phyloP scores from a whole-genome alignment of 1,140 invertebrate species.

The Coptotermes formosanus region DNA sequence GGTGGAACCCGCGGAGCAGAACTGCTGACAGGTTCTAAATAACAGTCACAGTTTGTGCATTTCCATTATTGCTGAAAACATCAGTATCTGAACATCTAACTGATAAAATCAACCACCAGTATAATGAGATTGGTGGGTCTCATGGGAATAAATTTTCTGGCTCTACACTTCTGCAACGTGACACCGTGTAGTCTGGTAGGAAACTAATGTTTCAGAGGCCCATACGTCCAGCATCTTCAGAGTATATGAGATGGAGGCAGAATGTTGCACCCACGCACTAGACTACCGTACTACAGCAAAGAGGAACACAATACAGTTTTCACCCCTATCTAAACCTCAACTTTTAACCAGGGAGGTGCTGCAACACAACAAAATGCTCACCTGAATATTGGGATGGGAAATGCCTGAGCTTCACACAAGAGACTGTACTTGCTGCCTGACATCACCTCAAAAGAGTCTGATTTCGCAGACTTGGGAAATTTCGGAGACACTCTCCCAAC shows the following conservation, averaged over 20 bases:
- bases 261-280: no score
- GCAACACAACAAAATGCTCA: conserved; percentile 42
- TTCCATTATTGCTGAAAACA: no score
- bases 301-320: background rate
- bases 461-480: conserved; percentile 52
- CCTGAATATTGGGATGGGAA: conserved; percentile 57
- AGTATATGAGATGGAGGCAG: no score
- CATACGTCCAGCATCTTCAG: no score
- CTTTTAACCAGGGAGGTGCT: background rate
- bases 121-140: no score
- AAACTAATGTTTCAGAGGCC: no score
- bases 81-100: no score
- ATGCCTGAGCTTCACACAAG: conserved; percentile 67
- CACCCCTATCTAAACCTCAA: background rate
- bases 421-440: conserved; percentile 57
- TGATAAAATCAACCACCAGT: no score
- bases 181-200: no score
- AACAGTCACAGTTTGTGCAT: background rate
- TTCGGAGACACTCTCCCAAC: conserved; percentile 65
- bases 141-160: no score
- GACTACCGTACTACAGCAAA: background rate
- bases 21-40: conserved; percentile 41
- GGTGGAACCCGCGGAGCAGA: conserved; percentile 39
- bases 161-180: no score
- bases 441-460: conserved; percentile 23